phyloP scores from a whole-genome alignment of 1,140 invertebrate species.

The Stegodyphus dumicola region DNA sequence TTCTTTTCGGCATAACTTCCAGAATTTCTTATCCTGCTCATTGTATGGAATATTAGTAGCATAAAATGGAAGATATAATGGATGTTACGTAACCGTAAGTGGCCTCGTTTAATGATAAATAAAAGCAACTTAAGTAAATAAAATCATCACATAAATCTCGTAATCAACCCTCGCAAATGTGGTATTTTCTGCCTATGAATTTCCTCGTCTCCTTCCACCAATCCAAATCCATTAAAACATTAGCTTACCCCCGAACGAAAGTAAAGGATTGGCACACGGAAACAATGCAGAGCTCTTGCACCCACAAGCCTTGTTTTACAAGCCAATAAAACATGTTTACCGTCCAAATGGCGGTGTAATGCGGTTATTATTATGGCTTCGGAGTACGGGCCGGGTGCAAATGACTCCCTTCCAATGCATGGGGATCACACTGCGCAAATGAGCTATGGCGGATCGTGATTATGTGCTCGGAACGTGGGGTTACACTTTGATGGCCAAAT shows the following conservation, averaged over 20 bases:
- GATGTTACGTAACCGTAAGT: too few species aligned
- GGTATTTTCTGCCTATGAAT: too few species aligned
- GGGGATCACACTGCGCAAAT: conserved; percentile 24
- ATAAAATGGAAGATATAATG: too few species aligned
- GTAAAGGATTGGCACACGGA: neutral
- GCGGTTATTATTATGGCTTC: conserved; percentile 44
- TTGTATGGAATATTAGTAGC: too few species aligned
- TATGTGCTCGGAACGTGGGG: conserved; percentile 29
- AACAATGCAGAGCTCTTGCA: neutral
- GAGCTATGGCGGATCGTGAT: conserved; percentile 46
- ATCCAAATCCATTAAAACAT: conserved; percentile 19
- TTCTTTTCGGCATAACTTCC: too few species aligned
- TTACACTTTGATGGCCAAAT: conserved; percentile 43
- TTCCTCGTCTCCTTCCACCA: neutral
- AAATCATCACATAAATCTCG: too few species aligned
- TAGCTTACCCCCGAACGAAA: conserved; percentile 8
- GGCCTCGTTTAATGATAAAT: too few species aligned
- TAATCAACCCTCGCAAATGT: too few species aligned
- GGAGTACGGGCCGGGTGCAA: conserved; percentile 17
- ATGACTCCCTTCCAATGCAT: conserved; percentile 35
- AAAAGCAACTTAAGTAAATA: too few species aligned
- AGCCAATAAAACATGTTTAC: conserved; percentile 54
- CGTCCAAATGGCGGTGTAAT: conserved; percentile 28
- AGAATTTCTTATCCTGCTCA: too few species aligned
- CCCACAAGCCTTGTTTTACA: conserved; percentile 40